Evolutionary conservation across 2,888 invertebrate genomes (phyloP).

Genomic region (Drosophila meridiana): DNA sequence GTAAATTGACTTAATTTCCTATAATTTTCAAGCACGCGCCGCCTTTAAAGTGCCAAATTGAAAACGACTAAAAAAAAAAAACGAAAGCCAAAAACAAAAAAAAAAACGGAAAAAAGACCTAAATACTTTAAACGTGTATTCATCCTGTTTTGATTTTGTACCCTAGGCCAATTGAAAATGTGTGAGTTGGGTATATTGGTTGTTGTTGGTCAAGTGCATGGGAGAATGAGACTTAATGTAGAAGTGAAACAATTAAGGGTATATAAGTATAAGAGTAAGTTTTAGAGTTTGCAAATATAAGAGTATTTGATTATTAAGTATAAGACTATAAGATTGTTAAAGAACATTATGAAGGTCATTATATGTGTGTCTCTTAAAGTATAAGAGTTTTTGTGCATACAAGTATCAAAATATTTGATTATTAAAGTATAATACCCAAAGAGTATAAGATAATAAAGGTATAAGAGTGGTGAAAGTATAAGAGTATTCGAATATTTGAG

Average conservation of each 20-base stretch:
- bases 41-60: constrained; percentile 69
- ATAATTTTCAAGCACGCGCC: constrained; percentile 58
- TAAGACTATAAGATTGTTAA: not conserved
- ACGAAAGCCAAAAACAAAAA: not conserved
- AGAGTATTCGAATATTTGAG: not conserved
- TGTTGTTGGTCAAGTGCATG: not conserved
- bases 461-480: not conserved
- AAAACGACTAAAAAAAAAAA: constrained; percentile 38
- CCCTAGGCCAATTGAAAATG: not conserved
- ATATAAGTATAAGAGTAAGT: not conserved
- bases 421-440: not conserved
- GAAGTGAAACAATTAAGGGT: not conserved
- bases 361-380: too few relatives aligned
- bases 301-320: not conserved
- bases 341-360: too few relatives aligned
- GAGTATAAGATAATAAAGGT: too few relatives aligned
- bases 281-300: too few relatives aligned
- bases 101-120: not conserved
- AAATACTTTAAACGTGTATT: constrained; percentile 25
- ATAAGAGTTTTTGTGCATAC: not conserved
- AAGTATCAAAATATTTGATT: not conserved
- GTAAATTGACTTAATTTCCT: constrained; percentile 78
- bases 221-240: not conserved
- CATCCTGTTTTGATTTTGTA: constrained; percentile 3
- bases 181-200: not conserved